These are phyloP conservation scores for Syngnathus rostellatus DNA, from an alignment of 2,797 vertebrate species.

Conservation along the genomic window DNA sequence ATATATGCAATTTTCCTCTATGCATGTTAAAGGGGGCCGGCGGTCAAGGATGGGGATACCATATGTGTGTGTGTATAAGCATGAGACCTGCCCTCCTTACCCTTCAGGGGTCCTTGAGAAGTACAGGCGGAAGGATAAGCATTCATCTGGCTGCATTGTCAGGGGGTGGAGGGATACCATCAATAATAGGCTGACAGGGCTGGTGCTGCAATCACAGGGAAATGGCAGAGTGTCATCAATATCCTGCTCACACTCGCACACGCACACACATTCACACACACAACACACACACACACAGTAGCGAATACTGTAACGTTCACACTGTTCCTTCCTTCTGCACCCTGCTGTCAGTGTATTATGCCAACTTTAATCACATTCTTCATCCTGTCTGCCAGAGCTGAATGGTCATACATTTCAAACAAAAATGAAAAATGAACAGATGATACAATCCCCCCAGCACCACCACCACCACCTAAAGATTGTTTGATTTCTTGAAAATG, in stretches of 20 bases:
- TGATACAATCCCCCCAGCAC: neutral
- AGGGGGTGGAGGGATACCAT: conserved; percentile 74
- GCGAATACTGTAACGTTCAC: conserved; percentile 23
- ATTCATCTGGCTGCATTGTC: conserved; percentile 74
- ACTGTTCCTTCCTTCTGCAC: conserved; percentile 17
- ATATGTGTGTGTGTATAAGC: conserved; percentile 17
- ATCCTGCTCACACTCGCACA: conserved; percentile 57
- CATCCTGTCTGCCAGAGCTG: conserved; percentile 27
- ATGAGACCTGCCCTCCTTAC: conserved; percentile 57
- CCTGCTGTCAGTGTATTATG: conserved; percentile 47
- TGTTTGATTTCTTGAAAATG: neutral
- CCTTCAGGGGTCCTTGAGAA: conserved; percentile 77
- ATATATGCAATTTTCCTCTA: conserved; percentile 13
- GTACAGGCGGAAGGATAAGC: conserved; percentile 70
- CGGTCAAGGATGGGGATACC: conserved; percentile 50
- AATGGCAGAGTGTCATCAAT: conserved; percentile 74
- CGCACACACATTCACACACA: conserved; percentile 7
- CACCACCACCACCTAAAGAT: neutral
- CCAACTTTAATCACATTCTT: conserved; percentile 39
- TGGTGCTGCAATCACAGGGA: conserved; percentile 69
- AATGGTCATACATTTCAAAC: conserved; percentile 31
- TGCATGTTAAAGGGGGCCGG: conserved; percentile 48
- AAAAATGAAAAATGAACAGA: conserved; percentile 9
- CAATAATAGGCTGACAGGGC: conserved; percentile 76
- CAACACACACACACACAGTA: conserved; percentile 10